Evolutionary conservation across 2,113 vertebrate genomes (phyloP).

Genomic region (Apodemus sylvaticus): DNA sequence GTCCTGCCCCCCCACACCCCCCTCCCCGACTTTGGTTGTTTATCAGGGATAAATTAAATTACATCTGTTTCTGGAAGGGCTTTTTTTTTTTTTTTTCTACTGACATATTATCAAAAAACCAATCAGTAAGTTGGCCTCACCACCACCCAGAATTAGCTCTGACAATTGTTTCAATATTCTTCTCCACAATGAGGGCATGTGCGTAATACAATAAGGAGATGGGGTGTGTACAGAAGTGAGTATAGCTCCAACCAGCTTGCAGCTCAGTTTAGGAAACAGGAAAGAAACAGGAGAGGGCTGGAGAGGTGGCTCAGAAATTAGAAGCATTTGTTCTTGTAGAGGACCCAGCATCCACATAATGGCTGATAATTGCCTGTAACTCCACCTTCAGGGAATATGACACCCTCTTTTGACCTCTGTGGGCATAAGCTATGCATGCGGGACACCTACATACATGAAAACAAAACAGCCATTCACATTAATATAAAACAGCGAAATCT

Average conservation of each 20-base stretch:
- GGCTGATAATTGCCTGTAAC: neutral
- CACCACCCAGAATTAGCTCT: neutral
- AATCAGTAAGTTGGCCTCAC: neutral
- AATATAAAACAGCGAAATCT: neutral
- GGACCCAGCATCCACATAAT: neutral
- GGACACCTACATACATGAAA: neutral
- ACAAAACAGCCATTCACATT: neutral
- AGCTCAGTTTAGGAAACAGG: neutral
- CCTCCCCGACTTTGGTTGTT: neutral
- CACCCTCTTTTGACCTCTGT: neutral
- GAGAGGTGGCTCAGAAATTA: neutral
- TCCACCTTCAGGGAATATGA: neutral
- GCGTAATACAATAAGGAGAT: neutral
- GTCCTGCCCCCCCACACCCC: accelerated
- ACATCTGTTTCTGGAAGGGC: neutral
- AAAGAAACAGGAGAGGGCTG: neutral
- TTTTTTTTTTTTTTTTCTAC: neutral
- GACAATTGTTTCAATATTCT: neutral
- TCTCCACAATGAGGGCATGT: neutral
- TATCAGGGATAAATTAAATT: neutral
- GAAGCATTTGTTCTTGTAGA: neutral
- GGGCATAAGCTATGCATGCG: neutral
- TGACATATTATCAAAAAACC: neutral
- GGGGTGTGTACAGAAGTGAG: neutral
- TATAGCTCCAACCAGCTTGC: neutral